Percentiles rank a stretch among this genome's conserved stretches.
Evolutionary conservation across 23 tunicate species (phyloP).

Genomic region (Ascidia mentula): DNA sequence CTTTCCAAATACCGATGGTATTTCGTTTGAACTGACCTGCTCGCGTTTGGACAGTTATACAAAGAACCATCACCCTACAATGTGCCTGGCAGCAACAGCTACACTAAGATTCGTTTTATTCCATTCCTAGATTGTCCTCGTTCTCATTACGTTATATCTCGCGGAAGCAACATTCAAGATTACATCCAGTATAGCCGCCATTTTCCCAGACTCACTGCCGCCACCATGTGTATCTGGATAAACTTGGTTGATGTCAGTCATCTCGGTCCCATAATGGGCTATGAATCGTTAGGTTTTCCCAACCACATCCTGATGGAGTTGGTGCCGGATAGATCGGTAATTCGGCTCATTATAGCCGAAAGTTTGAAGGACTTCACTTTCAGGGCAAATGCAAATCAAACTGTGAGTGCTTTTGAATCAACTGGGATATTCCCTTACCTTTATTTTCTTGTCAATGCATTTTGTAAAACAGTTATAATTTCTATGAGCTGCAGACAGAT

Average conservation of each 20-base stretch:
- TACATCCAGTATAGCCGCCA: not conserved
- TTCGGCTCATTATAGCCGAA: not conserved
- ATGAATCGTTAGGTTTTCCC: not conserved
- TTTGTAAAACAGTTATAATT: too few relatives aligned
- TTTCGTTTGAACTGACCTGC: too few relatives aligned
- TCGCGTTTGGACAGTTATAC: too few relatives aligned
- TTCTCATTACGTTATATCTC: not conserved
- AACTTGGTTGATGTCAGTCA: not conserved
- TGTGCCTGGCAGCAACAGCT: too few relatives aligned
- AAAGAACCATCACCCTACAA: too few relatives aligned
- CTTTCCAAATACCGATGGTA: too few relatives aligned
- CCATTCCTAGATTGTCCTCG: not conserved
- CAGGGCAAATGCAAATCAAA: not conserved
- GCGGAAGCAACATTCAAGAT: not conserved
- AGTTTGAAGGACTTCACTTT: not conserved
- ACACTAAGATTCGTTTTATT: not conserved
- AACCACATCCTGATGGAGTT: not conserved
- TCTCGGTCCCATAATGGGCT: not conserved
- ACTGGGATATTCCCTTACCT: not conserved
- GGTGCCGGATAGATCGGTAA: not conserved
- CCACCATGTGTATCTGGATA: constrained; percentile 1
- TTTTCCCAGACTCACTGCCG: not conserved
- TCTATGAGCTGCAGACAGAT: too few relatives aligned
- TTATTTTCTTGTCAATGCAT: too few relatives aligned
- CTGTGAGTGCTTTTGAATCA: not conserved